A percentile compares a stretch with the other conserved stretches of the same genome.
These are phyloP conservation scores for Whitmania pigra DNA, from an alignment of 1,140 invertebrate species.

Conservation along the genomic window DNA sequence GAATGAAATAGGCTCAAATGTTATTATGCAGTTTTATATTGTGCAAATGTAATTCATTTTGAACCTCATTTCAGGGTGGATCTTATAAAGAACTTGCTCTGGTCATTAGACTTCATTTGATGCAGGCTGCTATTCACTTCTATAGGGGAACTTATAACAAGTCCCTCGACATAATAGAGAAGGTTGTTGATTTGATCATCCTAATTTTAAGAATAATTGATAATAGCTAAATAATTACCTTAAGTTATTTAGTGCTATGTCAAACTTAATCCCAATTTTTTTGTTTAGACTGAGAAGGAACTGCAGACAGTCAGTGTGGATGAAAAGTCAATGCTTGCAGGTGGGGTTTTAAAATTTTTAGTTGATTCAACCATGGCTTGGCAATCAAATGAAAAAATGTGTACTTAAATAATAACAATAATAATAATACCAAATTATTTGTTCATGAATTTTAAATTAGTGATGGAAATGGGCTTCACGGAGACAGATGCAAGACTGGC, in stretches of 20 bases:
- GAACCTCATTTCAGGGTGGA: constrained; percentile 38
- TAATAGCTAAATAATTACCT: too few relatives aligned
- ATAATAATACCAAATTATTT: too few relatives aligned
- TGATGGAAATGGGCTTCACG: constrained; percentile 55
- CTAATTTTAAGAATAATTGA: too few relatives aligned
- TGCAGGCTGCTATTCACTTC: constrained; percentile 62
- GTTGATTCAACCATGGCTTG: constrained; percentile 19
- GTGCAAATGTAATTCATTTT: constrained; percentile 1
- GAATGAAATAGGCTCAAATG: too few relatives aligned
- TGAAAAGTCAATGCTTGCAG: constrained; percentile 12
- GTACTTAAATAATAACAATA: too few relatives aligned
- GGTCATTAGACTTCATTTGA: constrained; percentile 59
- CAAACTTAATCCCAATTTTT: background rate
- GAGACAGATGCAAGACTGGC: constrained; percentile 52
- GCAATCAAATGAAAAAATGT: too few relatives aligned
- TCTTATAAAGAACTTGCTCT: constrained; percentile 57
- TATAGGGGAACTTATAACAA: constrained; percentile 54
- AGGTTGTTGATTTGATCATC: constrained; percentile 24
- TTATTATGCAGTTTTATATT: too few relatives aligned
- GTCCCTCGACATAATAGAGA: constrained; percentile 48
- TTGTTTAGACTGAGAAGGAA: background rate
- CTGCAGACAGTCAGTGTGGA: constrained; percentile 7
- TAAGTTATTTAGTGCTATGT: too few relatives aligned
- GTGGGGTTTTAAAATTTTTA: constrained; percentile 20
- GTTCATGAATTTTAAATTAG: constrained; percentile 17